Percentiles rank a stretch among this genome's conserved stretches.
Conservation (phyloP, 2,797 vertebrate species). For the Neostethus bicornis region DNA sequence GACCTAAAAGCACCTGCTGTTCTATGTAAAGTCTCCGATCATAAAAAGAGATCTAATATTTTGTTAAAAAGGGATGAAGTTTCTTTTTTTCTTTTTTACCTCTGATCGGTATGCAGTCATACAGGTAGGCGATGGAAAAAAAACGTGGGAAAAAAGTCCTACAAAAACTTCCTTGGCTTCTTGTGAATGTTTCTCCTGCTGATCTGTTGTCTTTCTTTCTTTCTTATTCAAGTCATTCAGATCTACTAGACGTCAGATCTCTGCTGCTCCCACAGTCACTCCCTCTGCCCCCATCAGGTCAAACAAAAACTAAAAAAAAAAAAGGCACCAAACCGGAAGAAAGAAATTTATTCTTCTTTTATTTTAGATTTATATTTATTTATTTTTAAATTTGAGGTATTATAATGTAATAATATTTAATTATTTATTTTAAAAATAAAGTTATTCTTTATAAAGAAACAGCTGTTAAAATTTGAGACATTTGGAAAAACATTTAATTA, state of each 20-base stretch:
- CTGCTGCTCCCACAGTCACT: slow-evolving; percentile 48
- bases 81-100: slow-evolving; percentile 49
- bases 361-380: no score
- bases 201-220: slow-evolving; percentile 32
- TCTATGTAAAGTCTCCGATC: not conserved
- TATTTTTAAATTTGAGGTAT: no score
- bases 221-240: slow-evolving; percentile 41
- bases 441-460: no score
- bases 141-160: slow-evolving; percentile 33
- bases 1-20: slow-evolving; percentile 44
- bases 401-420: no score
- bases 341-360: fast-evolving
- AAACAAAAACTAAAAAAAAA: not conserved
- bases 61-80: not conserved
- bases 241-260: slow-evolving; percentile 44
- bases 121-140: slow-evolving; percentile 29
- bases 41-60: not conserved
- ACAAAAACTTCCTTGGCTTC: slow-evolving; percentile 29
- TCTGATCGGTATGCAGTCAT: slow-evolving; percentile 59
- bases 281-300: slow-evolving; percentile 37
- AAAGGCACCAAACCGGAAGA: slow-evolving; percentile 1
- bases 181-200: slow-evolving; percentile 30
- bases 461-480: no score
- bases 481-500: no score
- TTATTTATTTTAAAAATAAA: no score